phyloP scores from a whole-genome alignment of 2,888 invertebrate genomes.

The Rotaria magnacalcarata region DNA sequence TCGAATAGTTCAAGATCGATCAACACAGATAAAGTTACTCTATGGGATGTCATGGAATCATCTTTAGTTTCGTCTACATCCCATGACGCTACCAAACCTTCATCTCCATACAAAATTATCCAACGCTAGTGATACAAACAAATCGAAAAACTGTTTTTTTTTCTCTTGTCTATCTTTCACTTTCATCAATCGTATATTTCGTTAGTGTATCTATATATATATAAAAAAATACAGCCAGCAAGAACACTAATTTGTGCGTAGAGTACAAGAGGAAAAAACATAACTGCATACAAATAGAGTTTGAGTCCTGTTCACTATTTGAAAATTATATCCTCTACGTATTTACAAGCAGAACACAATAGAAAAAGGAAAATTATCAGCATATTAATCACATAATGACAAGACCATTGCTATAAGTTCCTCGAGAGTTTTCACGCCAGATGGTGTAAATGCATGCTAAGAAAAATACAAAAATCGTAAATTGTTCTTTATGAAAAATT shows the following conservation, averaged over 20 bases:
- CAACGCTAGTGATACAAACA: background rate
- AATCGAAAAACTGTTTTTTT: background rate
- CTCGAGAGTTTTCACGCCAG: background rate
- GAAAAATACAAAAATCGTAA: background rate
- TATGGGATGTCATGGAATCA: background rate
- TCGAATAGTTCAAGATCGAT: background rate
- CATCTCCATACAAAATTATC: background rate
- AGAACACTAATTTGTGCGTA: background rate
- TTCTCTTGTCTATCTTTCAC: background rate
- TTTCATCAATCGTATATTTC: background rate
- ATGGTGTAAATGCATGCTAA: constrained; percentile 10
- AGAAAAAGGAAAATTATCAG: background rate
- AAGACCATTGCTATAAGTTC: background rate
- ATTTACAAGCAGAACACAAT: background rate
- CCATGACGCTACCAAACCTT: no score
- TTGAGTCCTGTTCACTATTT: background rate
- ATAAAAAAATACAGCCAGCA: background rate
- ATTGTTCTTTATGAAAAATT: no score
- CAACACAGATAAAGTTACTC: background rate
- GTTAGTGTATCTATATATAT: background rate
- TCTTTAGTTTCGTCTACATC: background rate
- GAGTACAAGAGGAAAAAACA: background rate
- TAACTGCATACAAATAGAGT: background rate
- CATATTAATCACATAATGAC: background rate
- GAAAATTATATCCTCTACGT: background rate